Base-by-base conservation (phyloP, 1,140 invertebrate genomes). In the Proctacanthus coquilletti region DNA sequence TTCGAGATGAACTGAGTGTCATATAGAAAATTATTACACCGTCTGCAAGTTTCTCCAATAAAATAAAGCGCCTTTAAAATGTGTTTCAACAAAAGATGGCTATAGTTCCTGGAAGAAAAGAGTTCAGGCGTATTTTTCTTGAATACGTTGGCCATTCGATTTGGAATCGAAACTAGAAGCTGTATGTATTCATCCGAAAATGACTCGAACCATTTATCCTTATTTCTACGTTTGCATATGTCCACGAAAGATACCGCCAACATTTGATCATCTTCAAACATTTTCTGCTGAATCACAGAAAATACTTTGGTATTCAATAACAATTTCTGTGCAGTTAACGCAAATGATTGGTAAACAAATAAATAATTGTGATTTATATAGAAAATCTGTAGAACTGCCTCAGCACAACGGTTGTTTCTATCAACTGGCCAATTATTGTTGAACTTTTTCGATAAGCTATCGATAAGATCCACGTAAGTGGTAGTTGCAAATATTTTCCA, bases 71-170 rank as follows among this genome's bases (percentile, higher is more conserved):
- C 52, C 38, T 71, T 64, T 0, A 70, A 44, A 4, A 78, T 48
- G 43, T 81, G 75, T 44, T 68, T 67, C 13, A 68, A 53, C 0
- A 83, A 46, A n/a, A 72, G 46, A 40, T 67, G 68, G 2, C 67
- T 58, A 52, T 70, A 82, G 14, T 63, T 61, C n/a, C 68, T 58
- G 0, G 63, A 53, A 0, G 61, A 52, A 50, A 78, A 82, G n/a
- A 65, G 61, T 23, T 68, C 57, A 0, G 71, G 67, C 2, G 70
- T 55, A 29, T 72, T 58, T 1, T 51, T 56, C 30, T 72, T 50
- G 6, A 75, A 41, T 43, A 64, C 67, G 52, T 84, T 85, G 4
- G 77, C 74, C 1, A 84, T 57, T 42, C 72, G 56, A 44, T 63
- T 71, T 0, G 80, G 80, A 33, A 84, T 43, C 2, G 75, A 74